Conservation (phyloP, 2,797 vertebrate genomes). For the Nyctalus aviator region DNA sequence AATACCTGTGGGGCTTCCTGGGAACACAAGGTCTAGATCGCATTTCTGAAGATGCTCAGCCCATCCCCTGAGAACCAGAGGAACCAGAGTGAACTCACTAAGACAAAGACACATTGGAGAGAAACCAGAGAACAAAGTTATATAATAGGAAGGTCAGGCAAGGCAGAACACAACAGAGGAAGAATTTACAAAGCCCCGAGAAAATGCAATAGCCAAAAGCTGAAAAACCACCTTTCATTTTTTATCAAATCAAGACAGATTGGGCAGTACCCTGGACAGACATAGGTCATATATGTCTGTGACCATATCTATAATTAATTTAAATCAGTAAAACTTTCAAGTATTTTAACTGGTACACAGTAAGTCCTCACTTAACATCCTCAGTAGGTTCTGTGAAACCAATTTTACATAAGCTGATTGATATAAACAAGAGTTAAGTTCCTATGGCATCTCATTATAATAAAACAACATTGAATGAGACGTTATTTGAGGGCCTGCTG, state of each 20-base stretch:
- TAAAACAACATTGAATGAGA: background rate
- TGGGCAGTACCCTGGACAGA: background rate
- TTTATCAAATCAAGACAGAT: background rate
- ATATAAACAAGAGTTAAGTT: background rate
- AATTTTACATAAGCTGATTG: background rate
- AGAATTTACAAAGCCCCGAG: background rate
- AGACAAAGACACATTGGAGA: background rate
- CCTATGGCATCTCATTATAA: background rate
- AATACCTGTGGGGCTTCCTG: background rate
- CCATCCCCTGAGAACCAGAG: background rate
- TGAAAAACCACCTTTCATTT: background rate
- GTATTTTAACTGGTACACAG: background rate
- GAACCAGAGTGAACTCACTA: background rate
- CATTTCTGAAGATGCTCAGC: background rate
- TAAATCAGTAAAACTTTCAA: background rate
- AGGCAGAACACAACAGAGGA: background rate
- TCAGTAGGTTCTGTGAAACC: background rate
- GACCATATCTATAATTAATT: background rate
- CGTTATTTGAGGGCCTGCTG: background rate
- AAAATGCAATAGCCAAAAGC: background rate
- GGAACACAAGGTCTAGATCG: background rate
- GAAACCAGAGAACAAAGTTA: background rate
- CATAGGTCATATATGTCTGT: background rate
- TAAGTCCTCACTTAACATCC: background rate
- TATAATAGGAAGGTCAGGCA: background rate